A percentile compares a stretch with the other conserved stretches of the same genome.
These are phyloP conservation scores for Sinocyclocheilus anshuiensis DNA, from an alignment of 2,113 vertebrate species.

Conservation along the genomic window DNA sequence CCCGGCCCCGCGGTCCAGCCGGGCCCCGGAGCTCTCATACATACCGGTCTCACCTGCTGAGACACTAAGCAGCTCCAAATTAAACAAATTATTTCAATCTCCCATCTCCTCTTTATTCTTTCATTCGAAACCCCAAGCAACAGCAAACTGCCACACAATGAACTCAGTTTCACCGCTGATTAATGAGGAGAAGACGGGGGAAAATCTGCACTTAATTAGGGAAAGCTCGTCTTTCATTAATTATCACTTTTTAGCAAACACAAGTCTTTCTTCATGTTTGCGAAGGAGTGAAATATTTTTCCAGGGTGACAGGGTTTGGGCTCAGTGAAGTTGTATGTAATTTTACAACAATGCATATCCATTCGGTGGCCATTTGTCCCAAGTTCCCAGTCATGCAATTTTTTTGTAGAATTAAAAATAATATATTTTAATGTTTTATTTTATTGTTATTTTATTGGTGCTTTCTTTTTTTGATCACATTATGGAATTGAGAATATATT, in stretches of 20 bases:
- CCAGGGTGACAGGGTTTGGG: conserved; percentile 73
- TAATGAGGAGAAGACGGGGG: conserved; percentile 73
- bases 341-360: conserved; percentile 64
- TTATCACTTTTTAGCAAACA: conserved; percentile 87
- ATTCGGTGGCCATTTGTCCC: conserved; percentile 25
- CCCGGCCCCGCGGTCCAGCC: conserved; percentile 59
- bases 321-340: conserved; percentile 70
- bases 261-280: conserved; percentile 77
- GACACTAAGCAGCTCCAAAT: conserved; percentile 77
- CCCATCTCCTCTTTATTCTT: conserved; percentile 52
- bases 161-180: conserved; percentile 76
- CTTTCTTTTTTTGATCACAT: not conserved
- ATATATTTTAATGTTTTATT: not conserved
- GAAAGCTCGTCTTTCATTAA: conserved; percentile 86
- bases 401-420: not conserved
- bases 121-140: conserved; percentile 65
- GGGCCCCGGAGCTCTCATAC: conserved; percentile 67
- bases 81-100: conserved; percentile 83
- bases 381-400: not conserved
- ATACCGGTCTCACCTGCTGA: conserved; percentile 79
- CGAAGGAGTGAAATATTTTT: conserved; percentile 81
- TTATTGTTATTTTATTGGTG: not conserved
- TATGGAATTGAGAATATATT: not conserved
- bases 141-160: conserved; percentile 70
- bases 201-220: conserved; percentile 79